These are phyloP conservation scores for Pseudomugil tenellus DNA, from an alignment of 2,797 vertebrate genomes.

Conservation along the genomic window DNA sequence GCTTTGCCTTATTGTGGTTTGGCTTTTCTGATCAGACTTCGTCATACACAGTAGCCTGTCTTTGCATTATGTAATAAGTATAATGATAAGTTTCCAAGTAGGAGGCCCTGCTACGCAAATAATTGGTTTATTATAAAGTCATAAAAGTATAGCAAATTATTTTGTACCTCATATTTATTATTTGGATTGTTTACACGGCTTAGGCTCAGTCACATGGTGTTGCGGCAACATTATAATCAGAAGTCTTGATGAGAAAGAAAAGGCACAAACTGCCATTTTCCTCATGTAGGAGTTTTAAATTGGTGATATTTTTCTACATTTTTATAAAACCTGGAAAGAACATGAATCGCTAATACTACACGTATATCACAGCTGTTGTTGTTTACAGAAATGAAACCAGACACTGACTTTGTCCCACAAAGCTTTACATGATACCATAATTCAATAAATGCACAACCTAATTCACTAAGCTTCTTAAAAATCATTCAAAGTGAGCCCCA, in stretches of 20 bases:
- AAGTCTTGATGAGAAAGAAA: not conserved
- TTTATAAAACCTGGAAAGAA: not conserved
- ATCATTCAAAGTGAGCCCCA: constrained; percentile 13
- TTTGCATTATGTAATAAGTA: too few relatives aligned
- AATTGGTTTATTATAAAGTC: too few relatives aligned
- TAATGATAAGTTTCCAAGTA: too few relatives aligned
- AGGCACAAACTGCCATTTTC: not conserved
- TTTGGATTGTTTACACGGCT: not conserved
- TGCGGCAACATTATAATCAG: not conserved
- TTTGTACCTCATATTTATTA: too few relatives aligned
- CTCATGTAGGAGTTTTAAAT: not conserved
- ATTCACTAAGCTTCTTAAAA: constrained; percentile 70
- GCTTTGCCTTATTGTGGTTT: too few relatives aligned
- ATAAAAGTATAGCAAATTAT: too few relatives aligned
- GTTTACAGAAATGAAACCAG: constrained; percentile 36
- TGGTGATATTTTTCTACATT: not conserved
- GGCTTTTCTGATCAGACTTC: too few relatives aligned
- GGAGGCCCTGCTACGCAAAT: too few relatives aligned
- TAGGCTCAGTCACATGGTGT: not conserved
- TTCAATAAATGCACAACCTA: constrained; percentile 66
- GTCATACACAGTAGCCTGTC: too few relatives aligned
- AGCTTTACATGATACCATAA: constrained; percentile 51
- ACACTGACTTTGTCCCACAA: constrained; percentile 62
- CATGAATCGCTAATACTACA: not conserved
- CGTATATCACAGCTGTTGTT: constrained; percentile 23